Base-by-base conservation (phyloP, 2,113 vertebrate genomes). In the Dolichotis patagonum region DNA sequence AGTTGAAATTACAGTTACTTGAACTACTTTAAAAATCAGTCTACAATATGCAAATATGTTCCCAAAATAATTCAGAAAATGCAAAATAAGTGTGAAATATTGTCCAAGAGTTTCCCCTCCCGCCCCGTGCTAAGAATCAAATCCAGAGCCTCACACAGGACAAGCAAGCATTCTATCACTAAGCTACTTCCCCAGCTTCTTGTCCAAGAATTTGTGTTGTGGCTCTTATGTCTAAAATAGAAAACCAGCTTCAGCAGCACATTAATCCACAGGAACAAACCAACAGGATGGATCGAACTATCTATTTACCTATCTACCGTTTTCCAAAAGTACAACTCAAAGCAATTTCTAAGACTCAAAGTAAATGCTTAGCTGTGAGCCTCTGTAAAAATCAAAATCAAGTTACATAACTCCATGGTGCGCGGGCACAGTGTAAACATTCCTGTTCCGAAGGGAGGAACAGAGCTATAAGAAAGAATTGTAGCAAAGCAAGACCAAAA, bases 211-310 rank as follows among this genome's bases (percentile, higher is more conserved):
- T 30, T 93, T 85, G 56, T 67, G 14, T 88, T 88, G 73, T 93
- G 32, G 20, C n/a, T 89, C 16, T 58, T 88, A 49, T 32, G 81
- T 85, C 56, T 73, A 85, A 88, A 67, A 60, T 26, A 85, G 43
- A 88, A 94, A 92, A 87, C 49, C 46, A 32, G 28, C 17, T 89
- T 63, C 43, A 17, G n/a, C 46, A 35, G 12, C 24, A 12, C 22
- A 69, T 58, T 24, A 54, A 5, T 63, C 24, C 49, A 94, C 75
- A 95, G 77, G 38, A 96, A 67, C 54, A 83, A 95, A 71, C n/a
- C 49, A 88, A 60, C 12, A 85, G n/a, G 19, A 35, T 63, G 8
- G 11, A 12, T 75, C 2, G 20, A 16, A 38, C n/a, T 8, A 71
- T 71, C n/a, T 38, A 71, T 71, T n/a, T 24, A 41, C 24, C n/a